Percentiles rank a stretch among this genome's conserved stretches.
phyloP scores from a whole-genome alignment of 2,113 vertebrate genomes.

The Callorhinus ursinus region DNA sequence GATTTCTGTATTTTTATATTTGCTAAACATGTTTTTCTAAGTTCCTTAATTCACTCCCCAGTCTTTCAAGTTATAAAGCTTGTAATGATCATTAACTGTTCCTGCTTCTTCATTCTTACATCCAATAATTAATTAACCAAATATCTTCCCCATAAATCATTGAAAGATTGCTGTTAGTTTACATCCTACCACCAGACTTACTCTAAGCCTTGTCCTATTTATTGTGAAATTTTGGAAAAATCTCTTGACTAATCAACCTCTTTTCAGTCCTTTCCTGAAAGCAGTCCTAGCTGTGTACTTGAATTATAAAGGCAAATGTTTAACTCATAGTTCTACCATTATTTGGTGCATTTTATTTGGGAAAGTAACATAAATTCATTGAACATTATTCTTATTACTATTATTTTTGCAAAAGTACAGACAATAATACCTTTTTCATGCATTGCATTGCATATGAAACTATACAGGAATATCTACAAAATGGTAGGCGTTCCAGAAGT shows the following conservation, averaged over 20 bases:
- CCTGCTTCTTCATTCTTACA: not conserved
- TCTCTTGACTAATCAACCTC: not conserved
- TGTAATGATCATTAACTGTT: not conserved
- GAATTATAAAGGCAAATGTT: not conserved
- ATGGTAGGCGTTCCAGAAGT: not conserved
- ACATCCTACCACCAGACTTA: not conserved
- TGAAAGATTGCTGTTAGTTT: not conserved
- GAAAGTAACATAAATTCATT: not conserved
- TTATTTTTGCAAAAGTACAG: not conserved
- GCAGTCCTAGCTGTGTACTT: not conserved
- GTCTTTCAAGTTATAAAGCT: not conserved
- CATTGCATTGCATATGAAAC: not conserved
- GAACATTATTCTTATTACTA: not conserved
- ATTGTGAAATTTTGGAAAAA: not conserved
- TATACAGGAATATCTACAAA: not conserved
- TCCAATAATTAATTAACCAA: not conserved
- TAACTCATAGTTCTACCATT: not conserved
- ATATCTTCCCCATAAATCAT: not conserved
- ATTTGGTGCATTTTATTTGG: not conserved
- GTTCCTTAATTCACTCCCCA: not conserved
- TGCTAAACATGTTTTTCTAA: not conserved
- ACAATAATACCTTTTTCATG: not conserved
- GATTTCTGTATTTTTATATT: not conserved
- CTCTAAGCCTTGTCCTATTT: not conserved
- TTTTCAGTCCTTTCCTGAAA: not conserved